Evolutionary conservation across 1,140 invertebrate species (phyloP).

Genomic region (Acromyrmex heyeri): DNA sequence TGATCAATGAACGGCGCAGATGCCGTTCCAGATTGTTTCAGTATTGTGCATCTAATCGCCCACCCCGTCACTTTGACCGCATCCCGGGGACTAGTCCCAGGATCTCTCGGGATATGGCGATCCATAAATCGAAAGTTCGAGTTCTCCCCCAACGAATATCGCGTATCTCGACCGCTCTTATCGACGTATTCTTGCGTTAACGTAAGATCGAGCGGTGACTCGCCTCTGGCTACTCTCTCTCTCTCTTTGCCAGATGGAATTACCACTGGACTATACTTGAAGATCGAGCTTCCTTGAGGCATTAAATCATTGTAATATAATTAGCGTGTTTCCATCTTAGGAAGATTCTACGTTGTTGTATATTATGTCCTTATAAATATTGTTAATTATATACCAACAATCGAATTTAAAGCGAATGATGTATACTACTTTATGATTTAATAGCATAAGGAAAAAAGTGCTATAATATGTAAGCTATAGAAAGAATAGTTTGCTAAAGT

Average conservation of each 20-base stretch:
- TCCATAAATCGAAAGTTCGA: constrained; percentile 85
- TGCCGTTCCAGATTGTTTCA: constrained; percentile 80
- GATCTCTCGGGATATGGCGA: constrained; percentile 80
- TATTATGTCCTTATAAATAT: neutral
- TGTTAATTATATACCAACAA: constrained; percentile 5
- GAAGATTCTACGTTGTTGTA: constrained; percentile 1
- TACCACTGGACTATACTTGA: constrained; percentile 64
- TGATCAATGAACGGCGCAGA: constrained; percentile 85
- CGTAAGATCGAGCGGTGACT: constrained; percentile 70
- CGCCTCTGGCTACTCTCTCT: constrained; percentile 64
- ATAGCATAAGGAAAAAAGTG: neutral
- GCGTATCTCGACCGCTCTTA: constrained; percentile 63
- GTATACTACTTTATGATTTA: neutral
- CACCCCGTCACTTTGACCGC: constrained; percentile 85
- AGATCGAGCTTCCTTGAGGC: constrained; percentile 64
- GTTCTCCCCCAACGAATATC: constrained; percentile 69
- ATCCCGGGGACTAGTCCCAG: constrained; percentile 69
- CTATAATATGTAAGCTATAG: neutral
- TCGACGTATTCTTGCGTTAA: constrained; percentile 74
- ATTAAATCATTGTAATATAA: constrained; percentile 63
- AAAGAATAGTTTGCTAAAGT: no score
- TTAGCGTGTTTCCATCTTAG: constrained; percentile 50
- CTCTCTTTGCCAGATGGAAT: constrained; percentile 65
- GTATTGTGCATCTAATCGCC: constrained; percentile 85
- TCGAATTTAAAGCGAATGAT: neutral